Evolutionary conservation across 2,113 vertebrate genomes (phyloP), one percentile per base, ranked within the genome.

Genomic region (Cephalophus harveyi): DNA sequence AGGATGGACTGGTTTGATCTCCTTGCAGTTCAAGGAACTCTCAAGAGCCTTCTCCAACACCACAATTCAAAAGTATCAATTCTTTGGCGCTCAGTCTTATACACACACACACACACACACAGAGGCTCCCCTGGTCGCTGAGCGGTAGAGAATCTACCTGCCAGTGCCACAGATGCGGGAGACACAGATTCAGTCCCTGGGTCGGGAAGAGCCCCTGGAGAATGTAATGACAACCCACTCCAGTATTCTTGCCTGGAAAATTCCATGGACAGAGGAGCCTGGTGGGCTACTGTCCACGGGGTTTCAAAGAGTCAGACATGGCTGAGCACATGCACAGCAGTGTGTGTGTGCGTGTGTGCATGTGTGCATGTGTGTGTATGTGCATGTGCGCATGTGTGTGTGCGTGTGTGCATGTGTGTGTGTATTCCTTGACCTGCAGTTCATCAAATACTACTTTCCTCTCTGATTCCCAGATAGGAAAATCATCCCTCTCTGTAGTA

Each of bases 381-480:
- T n/a, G n/a, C 43, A 43, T 43, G 43, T 43, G 43, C 43, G 28
- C 3, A 2, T 64, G 27, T 60, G 27, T 30, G 12, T 60, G 11
- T 1, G 7, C 8, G 9, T 19, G 19, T 21, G 9, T 2, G n/a
- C 21, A 1, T 21, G 64, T 23, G 9, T 74, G 21, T 74, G 21
- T 43, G 3, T 76, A 43, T 79, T 82, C 57, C 76, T 76, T 81
- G 50, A 83, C 25, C 46, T 76, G 17, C 21, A 79, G 25, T 43
- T 21, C 46, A 57, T 87, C 55, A 89, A 74, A 46, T 85, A 21
- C 9, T 43, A 40, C 50, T 54, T 50, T n/a, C 57, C 62, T 40
- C 19, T 60, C 71, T 59, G 27, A 30, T 91, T 93, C 46, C 76
- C 87, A 19, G 94, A 54, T 27, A 92, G 94, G 74, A 94, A 95